Base-by-base conservation (phyloP, 2,888 invertebrate species). In the Leptinotarsa rubiginosa region DNA sequence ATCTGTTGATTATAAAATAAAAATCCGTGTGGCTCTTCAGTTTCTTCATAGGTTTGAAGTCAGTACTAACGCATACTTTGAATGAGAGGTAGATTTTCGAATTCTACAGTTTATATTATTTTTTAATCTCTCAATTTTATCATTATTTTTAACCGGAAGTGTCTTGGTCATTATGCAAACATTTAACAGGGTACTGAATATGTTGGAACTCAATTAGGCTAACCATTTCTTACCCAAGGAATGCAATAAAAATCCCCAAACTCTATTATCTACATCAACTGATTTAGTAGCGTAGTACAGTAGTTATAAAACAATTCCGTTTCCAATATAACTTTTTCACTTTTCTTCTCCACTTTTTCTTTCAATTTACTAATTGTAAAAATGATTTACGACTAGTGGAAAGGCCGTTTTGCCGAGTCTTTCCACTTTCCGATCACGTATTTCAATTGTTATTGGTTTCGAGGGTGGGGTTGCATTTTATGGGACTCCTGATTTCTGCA, bases 331-430 rank as follows among this genome's bases (percentile, higher is more conserved):
- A 75, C 74, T 75, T 78, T 78, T 77, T 80, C 70, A 73, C 75
- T 81, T 81, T 79, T 75, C 77, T 47, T 47, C 65, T 47, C 62
- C 75, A 73, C 75, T 80, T 77, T 79, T 80, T 78, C 78, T 80
- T 82, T 81, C 83, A 82, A 83, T 83, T 82, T 81, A 79, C 83
- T 83, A 84, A 83, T 84, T 84, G 83, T 82, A 79, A 83, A 83
- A 83, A 83, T 84, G 83, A 84, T 84, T 84, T 84, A 84, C 81
- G 80, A 75, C 70, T 62, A 70, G 59, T 75, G 70, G 77, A 81
- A 78, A 78, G 77, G 73, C 77, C 69, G 75, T 74, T 74, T 75
- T 76, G 68, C 68, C 72, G 41, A 72, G 47, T 73, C 74, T 77
- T 79, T 78, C 69, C 73, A 76, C 78, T 83, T 84, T 83, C 84